Evolutionary conservation across 2,888 invertebrate species (phyloP).

Genomic region (Melanotus villosus): DNA sequence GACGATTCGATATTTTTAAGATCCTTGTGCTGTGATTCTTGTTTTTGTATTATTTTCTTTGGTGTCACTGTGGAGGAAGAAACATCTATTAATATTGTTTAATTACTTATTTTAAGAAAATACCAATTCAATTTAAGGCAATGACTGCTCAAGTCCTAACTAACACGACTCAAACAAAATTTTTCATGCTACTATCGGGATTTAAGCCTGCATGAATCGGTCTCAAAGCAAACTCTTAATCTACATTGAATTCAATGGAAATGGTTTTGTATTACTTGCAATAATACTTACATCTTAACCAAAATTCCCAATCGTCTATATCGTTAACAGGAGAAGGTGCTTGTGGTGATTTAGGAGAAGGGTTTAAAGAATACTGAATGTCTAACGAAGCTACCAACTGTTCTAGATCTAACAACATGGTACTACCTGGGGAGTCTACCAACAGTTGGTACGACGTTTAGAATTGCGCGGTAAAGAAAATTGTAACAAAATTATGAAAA

Average conservation of each 20-base stretch:
- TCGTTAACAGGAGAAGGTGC: slow-evolving; percentile 55
- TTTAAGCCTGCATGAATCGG: no score
- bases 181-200: no score
- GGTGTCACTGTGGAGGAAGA: slow-evolving; percentile 47
- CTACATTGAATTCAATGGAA: no score
- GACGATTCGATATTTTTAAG: background rate
- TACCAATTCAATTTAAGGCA: background rate
- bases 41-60: slow-evolving; percentile 27
- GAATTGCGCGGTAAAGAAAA: background rate
- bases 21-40: slow-evolving; percentile 1
- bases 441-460: slow-evolving; percentile 40
- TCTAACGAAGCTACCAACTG: slow-evolving; percentile 68
- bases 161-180: no score
- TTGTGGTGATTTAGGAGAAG: slow-evolving; percentile 41
- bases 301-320: slow-evolving; percentile 64
- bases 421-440: slow-evolving; percentile 65
- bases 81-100: background rate
- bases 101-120: background rate
- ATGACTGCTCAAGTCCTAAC: no score
- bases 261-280: no score
- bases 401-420: slow-evolving; percentile 72
- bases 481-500: slow-evolving; percentile 1
- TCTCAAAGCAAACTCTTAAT: no score
- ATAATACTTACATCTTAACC: slow-evolving; percentile 66
- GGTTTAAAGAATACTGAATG: slow-evolving; percentile 50